Evolutionary conservation across 2,113 vertebrate species (phyloP), one percentile per base, ranked within the genome.

Genomic region (Corythoichthys haematopterus): DNA sequence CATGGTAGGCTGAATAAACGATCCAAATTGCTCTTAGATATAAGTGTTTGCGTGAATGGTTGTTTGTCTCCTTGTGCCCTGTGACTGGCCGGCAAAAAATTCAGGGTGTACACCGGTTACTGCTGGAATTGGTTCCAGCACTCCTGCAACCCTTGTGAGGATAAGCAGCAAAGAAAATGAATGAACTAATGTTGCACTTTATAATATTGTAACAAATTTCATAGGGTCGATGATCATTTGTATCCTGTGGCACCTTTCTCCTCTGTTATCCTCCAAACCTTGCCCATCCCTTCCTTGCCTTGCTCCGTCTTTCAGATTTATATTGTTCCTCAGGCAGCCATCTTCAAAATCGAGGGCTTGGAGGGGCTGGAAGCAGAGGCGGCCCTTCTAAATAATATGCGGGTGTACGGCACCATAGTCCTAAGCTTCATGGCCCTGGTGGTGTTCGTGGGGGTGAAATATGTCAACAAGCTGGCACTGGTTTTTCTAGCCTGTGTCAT

Each of bases 401-500:
- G 97, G 0, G 94, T 98, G 15, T 98, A 98, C 0, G 97, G 97
- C 79, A 98, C 95, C 71, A 93, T 97, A 0, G 96, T 99, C 52
- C 93, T 99, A 71, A 92, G 92, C 84, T 92, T 94, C 72, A 99
- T 98, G 97, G 88, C 95, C 59, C 86, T 95, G 0, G 93, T 99
- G 37, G 97, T 99, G 56, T 99, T 98, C 0, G 97, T 99, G 59
- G 97, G 97, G 0, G 97, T 98, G 70, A 98, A 95, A 75, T 99
- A 99, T 0, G 97, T 99, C 80, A 99, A 99, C 88, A 99, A 98
- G 86, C 93, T 99, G 71, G 97, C 97, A 0, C 83, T 99, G 74
- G 89, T 97, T 74, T 99, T 99, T 89, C 89, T 99, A 84, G 95
- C 95, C 59, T 98, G 97, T 6, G 97, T 99, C 85, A 95, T 99